Percentiles rank a stretch among this genome's conserved stretches.
These are phyloP conservation scores for Beris chalybata DNA, from an alignment of 2,888 invertebrate genomes.

Conservation along the genomic window DNA sequence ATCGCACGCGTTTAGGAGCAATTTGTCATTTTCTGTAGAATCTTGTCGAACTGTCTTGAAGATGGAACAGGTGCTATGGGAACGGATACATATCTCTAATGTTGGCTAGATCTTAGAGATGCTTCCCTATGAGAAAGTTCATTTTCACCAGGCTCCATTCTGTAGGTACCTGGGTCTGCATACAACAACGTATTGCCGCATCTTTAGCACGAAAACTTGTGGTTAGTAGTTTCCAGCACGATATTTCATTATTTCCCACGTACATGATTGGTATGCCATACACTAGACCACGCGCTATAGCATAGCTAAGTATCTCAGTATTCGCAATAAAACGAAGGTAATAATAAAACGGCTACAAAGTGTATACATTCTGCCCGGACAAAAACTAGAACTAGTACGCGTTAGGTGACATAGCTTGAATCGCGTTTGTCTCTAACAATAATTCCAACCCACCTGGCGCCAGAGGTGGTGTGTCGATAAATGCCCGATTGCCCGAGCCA, in stretches of 20 bases:
- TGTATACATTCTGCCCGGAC: no score
- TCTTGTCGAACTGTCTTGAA: slow-evolving; percentile 30
- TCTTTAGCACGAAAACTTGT: slow-evolving; percentile 13
- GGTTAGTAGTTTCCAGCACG: not conserved
- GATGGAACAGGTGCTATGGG: slow-evolving; percentile 29
- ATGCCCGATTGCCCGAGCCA: not conserved
- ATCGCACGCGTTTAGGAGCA: slow-evolving; percentile 29
- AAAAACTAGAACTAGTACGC: no score
- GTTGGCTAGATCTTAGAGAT: no score
- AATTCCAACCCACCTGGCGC: slow-evolving; percentile 10
- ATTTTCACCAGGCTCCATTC: no score
- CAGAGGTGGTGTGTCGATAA: slow-evolving; percentile 13
- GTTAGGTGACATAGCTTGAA: no score
- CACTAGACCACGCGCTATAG: no score
- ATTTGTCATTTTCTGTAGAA: slow-evolving; percentile 26
- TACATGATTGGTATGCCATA: not conserved
- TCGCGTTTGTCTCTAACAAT: not conserved
- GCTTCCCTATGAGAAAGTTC: no score
- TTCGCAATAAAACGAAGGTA: no score
- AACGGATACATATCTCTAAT: not conserved
- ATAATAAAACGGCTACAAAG: no score
- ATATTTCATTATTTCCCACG: slow-evolving; percentile 15
- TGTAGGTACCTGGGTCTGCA: no score
- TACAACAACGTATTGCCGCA: not conserved
- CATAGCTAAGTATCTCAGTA: no score